A percentile compares a stretch with the other conserved stretches of the same genome.
Conservation (phyloP, 2,113 vertebrate genomes). For the Polypterus bichir region DNA sequence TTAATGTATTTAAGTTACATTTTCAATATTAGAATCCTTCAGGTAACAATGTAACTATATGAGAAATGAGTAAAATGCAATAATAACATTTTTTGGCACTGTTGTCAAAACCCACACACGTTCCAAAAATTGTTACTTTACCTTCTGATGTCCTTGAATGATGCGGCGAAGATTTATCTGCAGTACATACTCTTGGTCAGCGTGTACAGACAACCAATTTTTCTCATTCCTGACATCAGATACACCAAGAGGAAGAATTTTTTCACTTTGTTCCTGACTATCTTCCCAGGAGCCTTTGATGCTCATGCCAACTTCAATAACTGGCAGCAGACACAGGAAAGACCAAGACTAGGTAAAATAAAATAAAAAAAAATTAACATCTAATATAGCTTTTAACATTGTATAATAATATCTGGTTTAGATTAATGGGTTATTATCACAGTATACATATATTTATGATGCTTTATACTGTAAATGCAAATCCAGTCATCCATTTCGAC, state of each 20-base stretch:
- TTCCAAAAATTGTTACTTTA: conserved; percentile 22
- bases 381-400: conserved; percentile 4
- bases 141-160: conserved; percentile 64
- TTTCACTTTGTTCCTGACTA: conserved; percentile 48
- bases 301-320: conserved; percentile 65
- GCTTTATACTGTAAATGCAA: too few relatives aligned
- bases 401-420: too few relatives aligned
- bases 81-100: too few relatives aligned
- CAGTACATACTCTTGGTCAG: conserved; percentile 94
- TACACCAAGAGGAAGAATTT: conserved; percentile 39
- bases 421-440: too few relatives aligned
- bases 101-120: too few relatives aligned
- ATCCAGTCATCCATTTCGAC: too few relatives aligned
- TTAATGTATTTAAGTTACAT: too few relatives aligned
- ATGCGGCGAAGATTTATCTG: conserved; percentile 71
- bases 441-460: too few relatives aligned
- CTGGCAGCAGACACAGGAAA: conserved; percentile 75
- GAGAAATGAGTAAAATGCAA: too few relatives aligned
- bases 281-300: conserved; percentile 84
- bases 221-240: conserved; percentile 51
- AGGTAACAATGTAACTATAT: too few relatives aligned
- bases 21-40: too few relatives aligned
- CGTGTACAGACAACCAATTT: conserved; percentile 74
- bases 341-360: conserved; percentile 64
- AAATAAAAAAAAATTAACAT: conserved; percentile 7